Base-by-base conservation (phyloP, 92 coral and sea anemone genomes). In the Parazoanthus swiftii region DNA sequence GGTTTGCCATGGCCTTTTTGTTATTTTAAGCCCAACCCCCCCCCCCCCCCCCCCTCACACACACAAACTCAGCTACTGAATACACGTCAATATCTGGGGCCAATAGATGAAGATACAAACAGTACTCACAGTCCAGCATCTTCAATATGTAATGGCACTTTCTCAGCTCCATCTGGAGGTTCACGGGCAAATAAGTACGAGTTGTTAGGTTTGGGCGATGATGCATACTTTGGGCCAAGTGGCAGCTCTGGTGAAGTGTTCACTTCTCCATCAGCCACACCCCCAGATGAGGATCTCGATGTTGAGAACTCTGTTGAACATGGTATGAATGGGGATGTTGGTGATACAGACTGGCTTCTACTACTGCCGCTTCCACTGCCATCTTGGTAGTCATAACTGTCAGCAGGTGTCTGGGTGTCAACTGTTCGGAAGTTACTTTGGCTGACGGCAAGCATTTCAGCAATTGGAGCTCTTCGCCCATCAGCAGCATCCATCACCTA, bases 81-180 rank as follows among this genome's bases (percentile, higher is more conserved):
- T 39, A 39, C 42, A 39, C 3, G n/a, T n/a, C n/a, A 29, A 29
- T 29, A 44, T 44, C 16, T 0, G 16, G 58, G 14, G 13, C 2
- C 58, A 51, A 15, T 9, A 8, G 13, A 9, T 10, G 2, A 51
- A 51, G 59, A 20, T 54, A 13, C 59, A 54, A 0, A 3, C 20
- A 54, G 11, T 90, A 65, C 98, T 91, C 33, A 96, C 99, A 89
- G 76, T 76, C 89, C 94, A 78, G 87, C 77, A 85, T 95, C 99
- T 80, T 95, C 98, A 43, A 95, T 92, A 83, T 95, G 98, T 9
- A 91, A 79, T 33, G 96, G 96, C 20, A 96, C 98, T 82, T 95
- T 96, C 91, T 96, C 99, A 1, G 99, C 99, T 13, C 99, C 99
- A 90, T 96, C 99, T 23, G 99, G 99, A 44, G 99, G 99, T 39